phyloP scores from a whole-genome alignment of 2,113 vertebrate species.

The Bos indicus region DNA sequence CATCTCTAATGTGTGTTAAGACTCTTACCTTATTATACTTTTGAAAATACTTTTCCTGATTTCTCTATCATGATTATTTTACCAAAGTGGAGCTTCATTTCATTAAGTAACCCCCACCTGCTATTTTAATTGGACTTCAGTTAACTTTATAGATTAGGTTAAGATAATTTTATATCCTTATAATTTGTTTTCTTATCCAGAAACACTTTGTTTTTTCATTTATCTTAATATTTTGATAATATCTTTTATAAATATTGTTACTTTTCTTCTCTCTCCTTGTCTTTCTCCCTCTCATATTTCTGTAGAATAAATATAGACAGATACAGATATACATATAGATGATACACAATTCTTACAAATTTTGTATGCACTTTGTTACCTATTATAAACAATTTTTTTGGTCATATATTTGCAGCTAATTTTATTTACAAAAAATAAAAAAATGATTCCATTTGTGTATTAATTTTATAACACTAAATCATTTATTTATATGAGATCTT shows the following conservation, averaged over 20 bases:
- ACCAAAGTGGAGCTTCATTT: background rate
- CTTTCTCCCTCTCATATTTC: background rate
- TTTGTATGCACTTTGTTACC: background rate
- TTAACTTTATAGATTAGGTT: slow-evolving; percentile 1
- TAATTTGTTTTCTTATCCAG: background rate
- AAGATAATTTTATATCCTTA: background rate
- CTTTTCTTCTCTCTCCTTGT: background rate
- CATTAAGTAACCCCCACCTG: background rate
- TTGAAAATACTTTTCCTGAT: background rate
- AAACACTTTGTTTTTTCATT: background rate
- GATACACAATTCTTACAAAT: background rate
- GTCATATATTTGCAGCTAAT: background rate
- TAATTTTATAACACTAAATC: background rate
- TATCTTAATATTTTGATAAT: background rate
- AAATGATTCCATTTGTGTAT: background rate
- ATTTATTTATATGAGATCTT: background rate
- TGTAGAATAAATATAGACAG: background rate
- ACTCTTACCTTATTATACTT: background rate
- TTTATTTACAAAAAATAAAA: background rate
- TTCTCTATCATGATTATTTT: background rate
- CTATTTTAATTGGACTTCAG: slow-evolving; percentile 36
- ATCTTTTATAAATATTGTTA: background rate
- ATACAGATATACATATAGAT: background rate
- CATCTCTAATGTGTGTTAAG: background rate
- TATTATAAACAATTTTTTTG: background rate